A percentile compares a stretch with the other conserved stretches of the same genome.
Conservation (phyloP, 1,140 invertebrate genomes). For the Aphaenogaster rudis region DNA sequence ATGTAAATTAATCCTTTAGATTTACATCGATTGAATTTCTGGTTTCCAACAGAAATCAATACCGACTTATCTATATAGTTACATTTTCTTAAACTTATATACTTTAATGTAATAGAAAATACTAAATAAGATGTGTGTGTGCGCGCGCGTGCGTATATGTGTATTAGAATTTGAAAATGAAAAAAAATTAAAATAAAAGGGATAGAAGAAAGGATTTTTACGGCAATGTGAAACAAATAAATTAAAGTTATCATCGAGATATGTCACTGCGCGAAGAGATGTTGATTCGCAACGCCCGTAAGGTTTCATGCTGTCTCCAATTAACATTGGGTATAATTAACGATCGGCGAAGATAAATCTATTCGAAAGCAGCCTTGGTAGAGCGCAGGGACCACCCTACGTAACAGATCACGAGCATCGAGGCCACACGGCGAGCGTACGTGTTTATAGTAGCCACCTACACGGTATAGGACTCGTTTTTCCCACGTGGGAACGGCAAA, state of each 20-base stretch:
- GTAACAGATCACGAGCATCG: slow-evolving; percentile 50
- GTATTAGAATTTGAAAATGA: not conserved
- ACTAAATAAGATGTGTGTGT: not conserved
- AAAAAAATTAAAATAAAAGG: not conserved
- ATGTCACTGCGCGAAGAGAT: not conserved
- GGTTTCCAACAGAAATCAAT: not conserved
- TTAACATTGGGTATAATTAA: slow-evolving; percentile 54
- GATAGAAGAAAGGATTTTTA: not conserved
- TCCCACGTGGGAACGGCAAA: slow-evolving; percentile 23
- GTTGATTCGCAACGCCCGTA: not conserved
- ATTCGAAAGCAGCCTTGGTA: slow-evolving; percentile 45
- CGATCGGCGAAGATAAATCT: slow-evolving; percentile 58
- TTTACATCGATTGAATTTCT: not conserved
- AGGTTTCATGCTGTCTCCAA: slow-evolving; percentile 18
- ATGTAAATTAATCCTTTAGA: not conserved
- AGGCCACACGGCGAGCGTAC: slow-evolving; percentile 21
- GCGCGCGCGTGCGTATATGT: not conserved
- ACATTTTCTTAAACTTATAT: not conserved
- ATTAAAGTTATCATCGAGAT: not conserved
- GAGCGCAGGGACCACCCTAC: slow-evolving; percentile 16
- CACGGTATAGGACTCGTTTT: slow-evolving; percentile 36
- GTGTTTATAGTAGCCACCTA: slow-evolving; percentile 41
- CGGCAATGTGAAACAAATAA: not conserved
- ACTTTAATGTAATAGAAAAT: not conserved
- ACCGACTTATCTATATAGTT: not conserved